Base-by-base conservation (phyloP, 2,888 invertebrate genomes). In the Lycophotia porphyrea region DNA sequence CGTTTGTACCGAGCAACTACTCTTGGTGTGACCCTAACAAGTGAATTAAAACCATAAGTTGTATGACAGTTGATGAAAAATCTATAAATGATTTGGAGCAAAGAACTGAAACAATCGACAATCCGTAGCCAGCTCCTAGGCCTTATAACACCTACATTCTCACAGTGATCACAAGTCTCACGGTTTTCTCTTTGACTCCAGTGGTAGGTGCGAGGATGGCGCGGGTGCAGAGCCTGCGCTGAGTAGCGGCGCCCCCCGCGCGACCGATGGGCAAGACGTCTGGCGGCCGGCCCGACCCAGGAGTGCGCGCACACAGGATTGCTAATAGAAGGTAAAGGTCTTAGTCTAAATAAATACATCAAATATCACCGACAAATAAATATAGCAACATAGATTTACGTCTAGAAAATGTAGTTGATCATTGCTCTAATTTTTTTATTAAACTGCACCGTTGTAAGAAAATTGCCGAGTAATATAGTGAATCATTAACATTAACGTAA, bases 261-360 rank as follows among this genome's bases (percentile, higher is more conserved):
- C 88, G 86, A 88, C 94, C 93, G 92, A 96, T 96, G 96, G 96
- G 96, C 90, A 96, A 96, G 94, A 96, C 96, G 90, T 96, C 96
- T 78, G 95, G 95, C 81, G 96, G 96, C 81, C 94, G 96, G 71
- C 92, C 93, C 88, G 93, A 95, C 91, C 91, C 93, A 89, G 93
- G 94, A 91, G 93, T 93, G 89, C 94, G 95, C 89, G 88, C 93
- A 76, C 95, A 95, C 89, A 93, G 95, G 91, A 91, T 93, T 88
- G 91, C 92, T 89, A 94, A 88, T 85, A 92, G 95, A 91, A 94
- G 95, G 96, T 95, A 88, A 5, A 0, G 18, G 15, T 52, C 4
- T 31, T 44, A 13, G 3, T 11, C 2, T 15, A 21, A n/a, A 49
- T 21, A 7, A 24, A 18, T 13, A 0, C 15, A 5, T 44, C 0